These are phyloP conservation scores for Helicoverpa assulta DNA, from an alignment of 2,888 invertebrate genomes.

Conservation along the genomic window DNA sequence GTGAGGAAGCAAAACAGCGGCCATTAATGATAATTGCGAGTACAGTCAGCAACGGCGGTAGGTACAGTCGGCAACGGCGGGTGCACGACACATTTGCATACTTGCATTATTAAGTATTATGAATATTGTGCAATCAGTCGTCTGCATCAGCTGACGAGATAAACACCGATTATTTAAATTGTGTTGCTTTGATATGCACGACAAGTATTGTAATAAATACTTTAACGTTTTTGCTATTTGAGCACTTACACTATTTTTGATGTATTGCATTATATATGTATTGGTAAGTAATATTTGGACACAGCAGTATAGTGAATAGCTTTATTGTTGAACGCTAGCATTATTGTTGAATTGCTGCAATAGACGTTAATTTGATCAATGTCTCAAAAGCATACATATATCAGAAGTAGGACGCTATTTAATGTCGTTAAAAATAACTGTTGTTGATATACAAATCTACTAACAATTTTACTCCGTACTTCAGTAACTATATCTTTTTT, in stretches of 20 bases:
- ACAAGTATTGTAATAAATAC: neutral
- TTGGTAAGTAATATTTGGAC: neutral
- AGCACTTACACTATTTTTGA: neutral
- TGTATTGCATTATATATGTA: neutral
- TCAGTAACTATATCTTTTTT: no score
- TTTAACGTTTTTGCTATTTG: neutral
- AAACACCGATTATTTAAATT: neutral
- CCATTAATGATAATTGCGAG: conserved; percentile 21
- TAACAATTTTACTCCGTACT: no score
- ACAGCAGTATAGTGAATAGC: neutral
- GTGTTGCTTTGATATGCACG: neutral
- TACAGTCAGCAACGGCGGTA: neutral
- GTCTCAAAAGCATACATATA: conserved; percentile 25
- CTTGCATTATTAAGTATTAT: neutral
- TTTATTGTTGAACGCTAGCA: conserved; percentile 10
- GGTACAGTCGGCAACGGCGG: neutral
- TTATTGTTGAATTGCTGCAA: conserved; percentile 25
- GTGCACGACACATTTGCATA: neutral
- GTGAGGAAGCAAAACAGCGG: conserved; percentile 13
- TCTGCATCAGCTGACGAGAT: neutral
- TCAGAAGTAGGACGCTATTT: neutral
- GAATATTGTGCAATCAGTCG: neutral
- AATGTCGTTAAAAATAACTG: neutral
- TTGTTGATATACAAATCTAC: no score
- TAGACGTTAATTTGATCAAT: conserved; percentile 22